Evolutionary conservation across 1,140 invertebrate genomes (phyloP).

Genomic region (Drosophila mayri): DNA sequence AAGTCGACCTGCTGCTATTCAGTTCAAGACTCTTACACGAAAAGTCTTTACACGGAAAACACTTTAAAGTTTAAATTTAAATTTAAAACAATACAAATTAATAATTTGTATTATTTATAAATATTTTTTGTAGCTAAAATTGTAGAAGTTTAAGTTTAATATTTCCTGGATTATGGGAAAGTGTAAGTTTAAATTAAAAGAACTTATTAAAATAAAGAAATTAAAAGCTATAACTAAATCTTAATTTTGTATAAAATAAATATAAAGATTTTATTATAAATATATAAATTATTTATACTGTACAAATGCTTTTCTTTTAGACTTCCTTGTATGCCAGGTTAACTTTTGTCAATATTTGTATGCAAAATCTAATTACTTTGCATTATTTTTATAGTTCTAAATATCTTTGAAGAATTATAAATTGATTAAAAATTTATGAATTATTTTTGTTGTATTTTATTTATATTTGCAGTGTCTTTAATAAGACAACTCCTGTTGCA

Average conservation of each 20-base stretch:
- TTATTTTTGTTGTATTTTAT: not conserved
- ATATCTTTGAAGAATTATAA: not conserved
- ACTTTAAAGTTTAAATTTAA: not conserved
- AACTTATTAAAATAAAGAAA: not conserved
- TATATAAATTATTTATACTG: not conserved
- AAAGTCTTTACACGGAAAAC: not conserved
- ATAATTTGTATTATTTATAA: no score
- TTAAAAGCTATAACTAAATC: not conserved
- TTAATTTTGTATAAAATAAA: not conserved
- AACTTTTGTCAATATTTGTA: not conserved
- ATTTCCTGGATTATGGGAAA: not conserved
- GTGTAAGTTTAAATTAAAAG: not conserved
- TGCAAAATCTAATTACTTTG: not conserved
- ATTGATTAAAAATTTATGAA: not conserved
- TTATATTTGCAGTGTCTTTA: constrained; percentile 16
- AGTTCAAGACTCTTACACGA: not conserved
- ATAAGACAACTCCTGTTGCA: constrained; percentile 42
- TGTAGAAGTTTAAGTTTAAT: not conserved
- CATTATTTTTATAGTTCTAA: not conserved
- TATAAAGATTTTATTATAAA: not conserved
- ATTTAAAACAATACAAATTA: not conserved
- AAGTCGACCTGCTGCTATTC: constrained; percentile 6
- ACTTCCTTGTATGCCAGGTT: not conserved
- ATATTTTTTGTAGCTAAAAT: not conserved
- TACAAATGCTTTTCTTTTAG: not conserved